Base-by-base conservation (phyloP, 2,113 vertebrate species). In the Panthera uncia region DNA sequence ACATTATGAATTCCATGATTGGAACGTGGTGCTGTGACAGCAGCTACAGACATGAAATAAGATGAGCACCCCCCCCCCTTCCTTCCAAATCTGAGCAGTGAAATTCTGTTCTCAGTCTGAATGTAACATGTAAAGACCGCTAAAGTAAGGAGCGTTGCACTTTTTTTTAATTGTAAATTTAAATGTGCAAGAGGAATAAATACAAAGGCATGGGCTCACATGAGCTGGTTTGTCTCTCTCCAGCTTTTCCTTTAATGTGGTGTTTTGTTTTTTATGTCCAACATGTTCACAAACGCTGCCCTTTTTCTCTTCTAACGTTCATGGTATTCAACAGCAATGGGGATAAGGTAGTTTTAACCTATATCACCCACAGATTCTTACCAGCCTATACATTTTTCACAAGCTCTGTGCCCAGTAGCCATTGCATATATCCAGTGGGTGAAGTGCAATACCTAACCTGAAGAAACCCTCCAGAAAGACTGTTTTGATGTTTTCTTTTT, bases 261-360 rank as follows among this genome's bases (percentile, higher is more conserved):
- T 80, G 27, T 88, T 95, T 95, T 95, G 97, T 97, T 98, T 97
- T 98, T 98, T 88, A 94, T 76, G 80, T 97, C 83, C 87, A 93
- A 9, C 87, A 69, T 94, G 69, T 82, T 97, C 97, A 84, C 94
- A 92, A 96, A 95, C 90, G 92, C 96, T 90, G 61, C 94, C 85
- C 73, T 66, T 94, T 95, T 95, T 94, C 79, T 38, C 84, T 92
- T 94, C 87, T 89, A 73, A 97, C 94, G 76, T 94, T 80, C 50
- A 25, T 98, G 96, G 92, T 95, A 83, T 96, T 97, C 92, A 52
- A 31, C 80, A 94, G 79, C 41, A 23, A 73, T 85, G n/a, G 50
- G 86, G 63, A 94, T 95, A 90, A 81, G 87, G 55, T 94, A 61
- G 48, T 90, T 97, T 97, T 97, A 95, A 97, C 94, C 92, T 78